phyloP scores from a whole-genome alignment of 2,888 invertebrate genomes.

The Osedax fenrisi region DNA sequence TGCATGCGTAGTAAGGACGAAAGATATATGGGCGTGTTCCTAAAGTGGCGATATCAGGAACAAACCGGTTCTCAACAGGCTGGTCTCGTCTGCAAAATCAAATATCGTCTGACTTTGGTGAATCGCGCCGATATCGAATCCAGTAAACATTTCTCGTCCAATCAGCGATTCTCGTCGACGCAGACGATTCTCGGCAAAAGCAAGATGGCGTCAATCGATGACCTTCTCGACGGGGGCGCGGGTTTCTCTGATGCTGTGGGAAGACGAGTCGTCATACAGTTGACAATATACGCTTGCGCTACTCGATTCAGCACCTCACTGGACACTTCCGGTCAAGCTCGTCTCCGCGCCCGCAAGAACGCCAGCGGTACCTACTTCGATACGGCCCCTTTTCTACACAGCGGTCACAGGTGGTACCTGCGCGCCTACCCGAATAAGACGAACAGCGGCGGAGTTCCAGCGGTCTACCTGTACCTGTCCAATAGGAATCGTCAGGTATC shows the following conservation, averaged over 20 bases:
- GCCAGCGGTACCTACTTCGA: conserved; percentile 38
- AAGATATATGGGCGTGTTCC: conserved; percentile 35
- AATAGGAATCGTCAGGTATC: conserved; percentile 32
- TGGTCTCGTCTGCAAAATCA: conserved; percentile 28
- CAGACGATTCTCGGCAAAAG: conserved; percentile 37
- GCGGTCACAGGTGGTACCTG: conserved; percentile 36
- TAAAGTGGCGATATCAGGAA: conserved; percentile 35
- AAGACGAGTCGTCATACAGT: conserved; percentile 35
- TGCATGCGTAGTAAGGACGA: conserved; percentile 35
- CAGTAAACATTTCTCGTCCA: conserved; percentile 34
- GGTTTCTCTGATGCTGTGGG: conserved; percentile 37
- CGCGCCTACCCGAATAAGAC: conserved; percentile 36
- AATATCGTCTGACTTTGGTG: conserved; percentile 33
- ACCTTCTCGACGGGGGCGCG: conserved; percentile 30
- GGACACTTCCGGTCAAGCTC: conserved; percentile 31
- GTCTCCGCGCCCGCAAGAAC: conserved; percentile 35
- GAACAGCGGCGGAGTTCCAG: conserved; percentile 35
- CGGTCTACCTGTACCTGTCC: conserved; percentile 37
- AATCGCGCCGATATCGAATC: conserved; percentile 33
- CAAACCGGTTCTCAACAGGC: conserved; percentile 29
- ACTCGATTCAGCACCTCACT: conserved; percentile 25
- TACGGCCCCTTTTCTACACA: conserved; percentile 33
- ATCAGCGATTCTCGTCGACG: conserved; percentile 35
- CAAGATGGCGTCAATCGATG: conserved; percentile 33
- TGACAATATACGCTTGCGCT: conserved; percentile 29